phyloP scores from a whole-genome alignment of 2,797 vertebrate species.

The Protosalanx chinensis region DNA sequence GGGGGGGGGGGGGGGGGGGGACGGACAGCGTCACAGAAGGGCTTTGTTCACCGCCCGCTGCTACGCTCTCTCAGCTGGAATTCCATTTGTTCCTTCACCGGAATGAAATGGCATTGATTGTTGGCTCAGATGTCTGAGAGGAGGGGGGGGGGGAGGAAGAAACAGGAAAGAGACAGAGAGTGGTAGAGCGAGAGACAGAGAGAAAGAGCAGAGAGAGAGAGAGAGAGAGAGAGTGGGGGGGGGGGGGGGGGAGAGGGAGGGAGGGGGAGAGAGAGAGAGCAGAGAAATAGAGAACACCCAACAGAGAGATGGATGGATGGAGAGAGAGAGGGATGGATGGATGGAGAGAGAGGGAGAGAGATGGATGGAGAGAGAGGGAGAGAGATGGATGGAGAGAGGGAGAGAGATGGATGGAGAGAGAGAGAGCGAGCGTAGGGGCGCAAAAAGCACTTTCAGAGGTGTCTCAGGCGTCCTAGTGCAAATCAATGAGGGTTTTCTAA shows the following conservation, averaged over 20 bases:
- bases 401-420: too few species aligned
- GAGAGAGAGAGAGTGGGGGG: conserved; percentile 18
- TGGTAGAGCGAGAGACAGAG: conserved; percentile 20
- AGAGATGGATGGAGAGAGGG: too few species aligned
- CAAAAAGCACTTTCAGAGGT: conserved; percentile 17
- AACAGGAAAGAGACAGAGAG: conserved; percentile 40
- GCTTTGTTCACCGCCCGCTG: conserved; percentile 55
- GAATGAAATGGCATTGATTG: conserved; percentile 76
- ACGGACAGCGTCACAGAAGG: conserved; percentile 39
- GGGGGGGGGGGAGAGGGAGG: conserved; percentile 14
- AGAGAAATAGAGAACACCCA: too few species aligned
- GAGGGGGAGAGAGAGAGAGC: too few species aligned
- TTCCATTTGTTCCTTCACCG: conserved; percentile 67
- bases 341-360: too few species aligned
- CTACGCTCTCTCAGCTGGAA: conserved; percentile 63
- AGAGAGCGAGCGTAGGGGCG: neutral
- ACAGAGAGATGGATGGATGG: too few species aligned
- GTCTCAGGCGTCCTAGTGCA: conserved; percentile 29
- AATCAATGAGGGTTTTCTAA: conserved; percentile 55
- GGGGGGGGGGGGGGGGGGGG: conserved; percentile 20
- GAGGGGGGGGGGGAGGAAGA: conserved; percentile 16
- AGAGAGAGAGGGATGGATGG: too few species aligned
- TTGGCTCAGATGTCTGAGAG: conserved; percentile 67
- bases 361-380: too few species aligned
- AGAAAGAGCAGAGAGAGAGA: conserved; percentile 5